These are phyloP conservation scores for Zaprionus lineosus DNA, from an alignment of 2,888 invertebrate species.

Conservation along the genomic window DNA sequence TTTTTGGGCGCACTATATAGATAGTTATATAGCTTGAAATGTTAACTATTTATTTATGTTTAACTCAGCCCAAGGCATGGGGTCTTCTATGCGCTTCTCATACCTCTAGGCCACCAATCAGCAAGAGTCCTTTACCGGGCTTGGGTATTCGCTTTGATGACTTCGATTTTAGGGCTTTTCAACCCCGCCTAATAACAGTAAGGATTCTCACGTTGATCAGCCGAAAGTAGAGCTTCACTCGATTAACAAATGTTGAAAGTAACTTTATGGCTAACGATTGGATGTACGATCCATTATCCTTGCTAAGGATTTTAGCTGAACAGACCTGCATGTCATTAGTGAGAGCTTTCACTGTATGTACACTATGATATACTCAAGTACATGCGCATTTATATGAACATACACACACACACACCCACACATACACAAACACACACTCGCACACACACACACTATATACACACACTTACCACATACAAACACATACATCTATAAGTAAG, in stretches of 20 bases:
- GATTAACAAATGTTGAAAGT: too few relatives aligned
- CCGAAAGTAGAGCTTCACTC: too few relatives aligned
- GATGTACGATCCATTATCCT: constrained; percentile 36
- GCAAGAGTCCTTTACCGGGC: constrained; percentile 18
- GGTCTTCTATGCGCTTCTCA: constrained; percentile 71
- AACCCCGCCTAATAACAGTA: too few relatives aligned
- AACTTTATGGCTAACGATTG: neutral
- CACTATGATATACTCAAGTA: constrained; percentile 65
- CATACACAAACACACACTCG: constrained; percentile 10
- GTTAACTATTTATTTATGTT: constrained; percentile 67
- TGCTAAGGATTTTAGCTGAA: constrained; percentile 25
- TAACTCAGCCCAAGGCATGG: constrained; percentile 52
- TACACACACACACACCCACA: constrained; percentile 33
- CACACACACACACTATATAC: constrained; percentile 30
- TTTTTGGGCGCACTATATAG: constrained; percentile 15
- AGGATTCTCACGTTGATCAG: too few relatives aligned
- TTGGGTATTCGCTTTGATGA: constrained; percentile 67
- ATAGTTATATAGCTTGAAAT: constrained; percentile 26
- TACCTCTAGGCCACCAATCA: constrained; percentile 36
- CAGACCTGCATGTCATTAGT: constrained; percentile 36
- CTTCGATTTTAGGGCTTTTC: constrained; percentile 69
- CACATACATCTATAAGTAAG: constrained; percentile 66
- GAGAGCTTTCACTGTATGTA: constrained; percentile 70
- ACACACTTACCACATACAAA: constrained; percentile 33
- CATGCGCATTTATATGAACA: constrained; percentile 70